These are phyloP conservation scores for Encarsia formosa DNA, from an alignment of 2,888 invertebrate species.

Conservation along the genomic window DNA sequence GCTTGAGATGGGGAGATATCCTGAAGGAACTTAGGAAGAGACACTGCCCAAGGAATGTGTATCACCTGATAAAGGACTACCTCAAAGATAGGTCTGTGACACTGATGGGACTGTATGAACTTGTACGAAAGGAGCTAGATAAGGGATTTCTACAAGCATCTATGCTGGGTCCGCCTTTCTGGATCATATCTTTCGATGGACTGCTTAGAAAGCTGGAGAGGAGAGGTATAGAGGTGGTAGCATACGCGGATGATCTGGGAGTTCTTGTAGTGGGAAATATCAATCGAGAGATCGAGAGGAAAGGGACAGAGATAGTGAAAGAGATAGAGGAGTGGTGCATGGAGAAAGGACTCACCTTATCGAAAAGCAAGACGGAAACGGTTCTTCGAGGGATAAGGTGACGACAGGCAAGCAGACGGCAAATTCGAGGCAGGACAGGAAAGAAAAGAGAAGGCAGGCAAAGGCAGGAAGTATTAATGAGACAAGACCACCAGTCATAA, in stretches of 20 bases:
- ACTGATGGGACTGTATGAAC: background rate
- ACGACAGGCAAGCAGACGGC: background rate
- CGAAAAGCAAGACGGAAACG: constrained; percentile 13
- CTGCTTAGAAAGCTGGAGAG: background rate
- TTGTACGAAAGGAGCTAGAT: background rate
- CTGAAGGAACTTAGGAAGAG: constrained; percentile 1
- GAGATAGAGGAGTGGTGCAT: constrained; percentile 7
- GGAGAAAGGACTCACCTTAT: constrained; percentile 8
- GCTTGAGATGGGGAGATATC: constrained; percentile 24
- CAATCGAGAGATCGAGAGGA: background rate
- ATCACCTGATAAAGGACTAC: constrained; percentile 12
- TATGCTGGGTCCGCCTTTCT: constrained; percentile 15
- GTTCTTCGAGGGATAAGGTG: background rate
- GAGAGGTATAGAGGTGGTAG: background rate
- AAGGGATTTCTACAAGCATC: constrained; percentile 29
- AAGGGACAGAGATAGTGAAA: background rate
- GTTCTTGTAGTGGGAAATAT: background rate
- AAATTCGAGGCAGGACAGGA: background rate
- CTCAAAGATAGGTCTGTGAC: constrained; percentile 8
- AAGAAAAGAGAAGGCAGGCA: background rate
- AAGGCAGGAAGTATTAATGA: background rate
- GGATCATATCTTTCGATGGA: constrained; percentile 21
- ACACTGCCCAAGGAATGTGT: constrained; percentile 19
- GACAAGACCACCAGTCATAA: background rate
- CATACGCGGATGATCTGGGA: constrained; percentile 23